phyloP scores from a whole-genome alignment of 2,113 vertebrate species.

The Burhinus bistriatus region DNA sequence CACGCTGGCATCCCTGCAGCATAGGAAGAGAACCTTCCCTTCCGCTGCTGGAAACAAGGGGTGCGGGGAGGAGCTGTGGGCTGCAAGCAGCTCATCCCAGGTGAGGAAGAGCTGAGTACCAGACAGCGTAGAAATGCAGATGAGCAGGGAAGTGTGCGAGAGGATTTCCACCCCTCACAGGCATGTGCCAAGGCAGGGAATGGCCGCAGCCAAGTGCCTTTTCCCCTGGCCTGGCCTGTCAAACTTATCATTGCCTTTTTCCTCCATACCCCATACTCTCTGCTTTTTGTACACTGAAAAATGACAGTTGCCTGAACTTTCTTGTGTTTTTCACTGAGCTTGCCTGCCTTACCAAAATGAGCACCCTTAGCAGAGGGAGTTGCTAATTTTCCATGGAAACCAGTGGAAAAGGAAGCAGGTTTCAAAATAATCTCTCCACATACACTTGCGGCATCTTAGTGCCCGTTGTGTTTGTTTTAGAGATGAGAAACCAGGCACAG shows the following conservation, averaged over 20 bases:
- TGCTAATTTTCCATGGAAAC: conserved; percentile 35
- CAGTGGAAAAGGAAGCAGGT: not conserved
- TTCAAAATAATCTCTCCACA: not conserved
- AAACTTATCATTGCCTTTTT: not conserved
- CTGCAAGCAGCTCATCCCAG: not conserved
- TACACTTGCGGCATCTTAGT: not conserved
- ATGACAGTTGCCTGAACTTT: not conserved
- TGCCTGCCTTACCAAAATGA: not conserved
- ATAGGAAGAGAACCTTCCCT: not conserved
- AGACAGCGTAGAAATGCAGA: not conserved
- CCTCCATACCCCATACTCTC: accelerated
- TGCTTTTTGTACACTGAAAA: not conserved
- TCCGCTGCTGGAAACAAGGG: not conserved
- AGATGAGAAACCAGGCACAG: not conserved
- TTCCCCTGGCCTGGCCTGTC: not conserved
- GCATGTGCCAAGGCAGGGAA: not conserved
- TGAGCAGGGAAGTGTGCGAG: not conserved
- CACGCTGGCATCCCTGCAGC: accelerated
- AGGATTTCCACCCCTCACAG: not conserved
- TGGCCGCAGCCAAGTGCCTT: accelerated
- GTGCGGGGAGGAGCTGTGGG: not conserved
- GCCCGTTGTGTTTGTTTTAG: not conserved
- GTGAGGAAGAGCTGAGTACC: not conserved
- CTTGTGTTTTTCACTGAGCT: not conserved
- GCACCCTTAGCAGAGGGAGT: not conserved